These are phyloP conservation scores for Philypnodon macrostomus DNA, from an alignment of 2,797 vertebrate genomes.

Conservation along the genomic window DNA sequence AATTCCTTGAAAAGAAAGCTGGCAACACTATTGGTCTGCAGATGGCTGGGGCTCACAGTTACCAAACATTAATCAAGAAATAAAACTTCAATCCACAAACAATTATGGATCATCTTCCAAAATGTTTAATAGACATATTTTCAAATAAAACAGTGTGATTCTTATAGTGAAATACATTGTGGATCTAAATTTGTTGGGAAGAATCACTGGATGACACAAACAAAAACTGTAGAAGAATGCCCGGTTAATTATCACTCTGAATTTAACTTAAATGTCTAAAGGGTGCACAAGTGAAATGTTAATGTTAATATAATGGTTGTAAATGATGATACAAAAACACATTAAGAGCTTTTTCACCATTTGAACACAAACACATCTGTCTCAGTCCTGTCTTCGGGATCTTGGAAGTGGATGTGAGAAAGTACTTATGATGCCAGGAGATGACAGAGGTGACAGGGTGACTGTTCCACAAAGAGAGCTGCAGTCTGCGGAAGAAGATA, in stretches of 20 bases:
- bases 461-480: slow-evolving; percentile 22
- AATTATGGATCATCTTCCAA: background rate
- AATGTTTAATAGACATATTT: too few relatives aligned
- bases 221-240: slow-evolving; percentile 34
- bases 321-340: slow-evolving; percentile 1
- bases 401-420: slow-evolving; percentile 11
- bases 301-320: slow-evolving; percentile 3
- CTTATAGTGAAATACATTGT: slow-evolving; percentile 6
- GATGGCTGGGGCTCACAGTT: slow-evolving; percentile 29
- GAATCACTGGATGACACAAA: slow-evolving; percentile 31
- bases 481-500: slow-evolving; percentile 20
- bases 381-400: slow-evolving; percentile 19
- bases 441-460: background rate
- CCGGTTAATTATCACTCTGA: slow-evolving; percentile 56
- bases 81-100: slow-evolving; percentile 9
- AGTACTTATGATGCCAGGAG: background rate
- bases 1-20: background rate
- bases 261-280: slow-evolving; percentile 33
- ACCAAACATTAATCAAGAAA: slow-evolving; percentile 44
- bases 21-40: slow-evolving; percentile 9
- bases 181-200: slow-evolving; percentile 4
- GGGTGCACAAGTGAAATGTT: slow-evolving; percentile 40
- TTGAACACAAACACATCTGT: slow-evolving; percentile 15
- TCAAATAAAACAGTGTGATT: background rate
- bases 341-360: background rate